Evolutionary conservation across 2,888 invertebrate genomes (phyloP), one percentile per base, ranked within the genome.

Genomic region (Zele albiditarsus): DNA sequence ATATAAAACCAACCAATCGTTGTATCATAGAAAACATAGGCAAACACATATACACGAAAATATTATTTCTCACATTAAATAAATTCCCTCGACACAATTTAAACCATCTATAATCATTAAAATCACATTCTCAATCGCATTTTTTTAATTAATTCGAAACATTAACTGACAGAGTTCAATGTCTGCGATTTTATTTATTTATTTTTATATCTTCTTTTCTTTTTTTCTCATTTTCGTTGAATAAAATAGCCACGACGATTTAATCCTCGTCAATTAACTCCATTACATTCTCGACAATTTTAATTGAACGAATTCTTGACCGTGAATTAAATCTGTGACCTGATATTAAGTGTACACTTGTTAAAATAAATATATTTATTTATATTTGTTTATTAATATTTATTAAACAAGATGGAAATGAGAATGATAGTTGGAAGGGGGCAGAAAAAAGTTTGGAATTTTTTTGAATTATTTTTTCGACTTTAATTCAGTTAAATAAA

Each of bases 301-400:
- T 68, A 73, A 73, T 73, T 73, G 73, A 67, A 73, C 60, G 53
- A 72, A 72, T 72, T 72, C 72, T 72, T 66, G 65, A 8, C 31
- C 53, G 33, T 57, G 67, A 58, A 65, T 58, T 42, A 73, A 73
- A 73, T 73, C 73, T 38, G 73, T 57, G 73, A 73, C 58, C 73
- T 73, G 20, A 38, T 63, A 63, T 53, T 75, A 65, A 42, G 62
- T 62, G 10, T 42, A 62, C 20, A 53, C 20, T 53, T 53, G 8
- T 53, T 46, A 14, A 46, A 46, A 53, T 20, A 53, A 53, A 38
- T 12, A 28, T 28, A 16, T 57, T 57, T 10, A 23, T 14, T 14
- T 57, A 16, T 25, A 57, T 23, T 25, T 57, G 16, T 12, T 23
- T 57, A 57, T 25, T 57, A 23, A 16, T 57, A n/a, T 57, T n/a